Evolutionary conservation across 2,113 vertebrate genomes (phyloP).

Genomic region (Phyllostomus hastatus): DNA sequence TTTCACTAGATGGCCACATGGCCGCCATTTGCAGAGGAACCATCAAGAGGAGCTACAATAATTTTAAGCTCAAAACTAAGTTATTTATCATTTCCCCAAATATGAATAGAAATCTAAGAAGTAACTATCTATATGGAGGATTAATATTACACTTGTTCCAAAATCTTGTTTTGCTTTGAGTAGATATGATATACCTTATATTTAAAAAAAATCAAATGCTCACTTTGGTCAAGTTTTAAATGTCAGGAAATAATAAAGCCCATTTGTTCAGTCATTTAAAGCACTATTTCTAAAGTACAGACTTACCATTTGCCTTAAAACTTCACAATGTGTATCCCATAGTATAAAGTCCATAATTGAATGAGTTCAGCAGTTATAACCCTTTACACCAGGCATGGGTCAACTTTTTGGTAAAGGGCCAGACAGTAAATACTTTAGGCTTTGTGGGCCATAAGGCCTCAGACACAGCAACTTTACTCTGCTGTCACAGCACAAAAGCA

Average conservation of each 20-base stretch:
- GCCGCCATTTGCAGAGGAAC: not conserved
- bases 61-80: not conserved
- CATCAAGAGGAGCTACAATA: not conserved
- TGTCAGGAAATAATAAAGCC: constrained; percentile 39
- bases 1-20: not conserved
- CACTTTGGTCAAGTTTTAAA: constrained; percentile 40
- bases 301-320: constrained; percentile 20
- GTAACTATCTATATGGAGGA: not conserved
- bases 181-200: constrained; percentile 1
- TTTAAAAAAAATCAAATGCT: constrained; percentile 1
- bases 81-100: constrained; percentile 22
- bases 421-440: not conserved
- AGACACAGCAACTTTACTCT: not conserved
- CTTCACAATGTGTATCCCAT: not conserved
- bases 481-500: not conserved
- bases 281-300: constrained; percentile 26
- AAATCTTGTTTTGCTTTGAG: constrained; percentile 36
- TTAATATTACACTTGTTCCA: not conserved
- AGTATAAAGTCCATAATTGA: not conserved
- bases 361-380: not conserved
- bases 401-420: not conserved
- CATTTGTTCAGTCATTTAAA: constrained; percentile 27
- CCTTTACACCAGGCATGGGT: not conserved
- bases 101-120: constrained; percentile 3
- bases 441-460: not conserved